These are phyloP conservation scores for Drosophila histrio DNA, from an alignment of 2,888 invertebrate genomes.

Conservation along the genomic window DNA sequence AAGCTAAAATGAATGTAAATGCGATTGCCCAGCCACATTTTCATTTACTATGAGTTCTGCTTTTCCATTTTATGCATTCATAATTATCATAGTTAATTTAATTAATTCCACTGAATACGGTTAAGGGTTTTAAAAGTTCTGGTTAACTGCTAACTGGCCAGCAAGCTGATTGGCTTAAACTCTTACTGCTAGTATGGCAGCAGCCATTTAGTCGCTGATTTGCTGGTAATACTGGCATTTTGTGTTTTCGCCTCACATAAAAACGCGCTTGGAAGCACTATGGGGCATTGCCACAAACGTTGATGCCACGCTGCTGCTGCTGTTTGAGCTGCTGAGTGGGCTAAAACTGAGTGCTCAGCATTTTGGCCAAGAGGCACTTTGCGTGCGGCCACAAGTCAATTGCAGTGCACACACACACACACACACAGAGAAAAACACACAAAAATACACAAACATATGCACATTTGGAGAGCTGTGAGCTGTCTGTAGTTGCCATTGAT, in stretches of 20 bases:
- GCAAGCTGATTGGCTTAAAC: constrained; percentile 11
- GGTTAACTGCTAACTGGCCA: not conserved
- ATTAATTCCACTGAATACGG: constrained; percentile 2
- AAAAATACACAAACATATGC: not conserved
- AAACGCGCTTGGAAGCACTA: constrained; percentile 18
- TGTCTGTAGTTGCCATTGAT: constrained; percentile 15
- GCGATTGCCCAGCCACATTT: not conserved
- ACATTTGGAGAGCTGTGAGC: not conserved
- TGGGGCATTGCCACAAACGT: not conserved
- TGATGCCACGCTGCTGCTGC: constrained; percentile 2
- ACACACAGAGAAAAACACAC: not conserved
- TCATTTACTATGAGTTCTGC: constrained; percentile 5
- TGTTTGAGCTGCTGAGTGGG: constrained; percentile 46
- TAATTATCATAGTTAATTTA: constrained; percentile 30
- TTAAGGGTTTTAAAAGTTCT: not conserved
- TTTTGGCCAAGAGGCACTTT: constrained; percentile 72
- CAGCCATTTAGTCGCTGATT: constrained; percentile 24
- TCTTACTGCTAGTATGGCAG: not conserved
- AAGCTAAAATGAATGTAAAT: not conserved
- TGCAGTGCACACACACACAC: constrained; percentile 44
- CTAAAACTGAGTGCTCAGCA: constrained; percentile 49
- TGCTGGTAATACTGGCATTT: constrained; percentile 10
- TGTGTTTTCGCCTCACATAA: constrained; percentile 13
- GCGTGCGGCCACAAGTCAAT: constrained; percentile 66
- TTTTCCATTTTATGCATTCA: constrained; percentile 12